phyloP scores from a whole-genome alignment of 2,113 vertebrate species.

The Microcebus murinus region DNA sequence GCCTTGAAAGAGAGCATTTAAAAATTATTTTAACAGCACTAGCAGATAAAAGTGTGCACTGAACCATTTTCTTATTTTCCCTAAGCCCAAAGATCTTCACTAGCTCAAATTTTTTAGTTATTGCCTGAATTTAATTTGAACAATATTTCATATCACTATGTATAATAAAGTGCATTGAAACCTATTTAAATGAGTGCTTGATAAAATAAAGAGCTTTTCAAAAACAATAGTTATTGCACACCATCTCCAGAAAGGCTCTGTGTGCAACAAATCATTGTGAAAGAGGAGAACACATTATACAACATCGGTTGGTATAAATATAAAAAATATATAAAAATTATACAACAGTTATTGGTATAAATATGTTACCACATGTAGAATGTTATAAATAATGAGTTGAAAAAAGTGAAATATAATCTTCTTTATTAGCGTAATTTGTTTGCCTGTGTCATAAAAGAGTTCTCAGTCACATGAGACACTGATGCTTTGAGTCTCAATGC shows the following conservation, averaged over 20 bases:
- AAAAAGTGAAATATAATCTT: not conserved
- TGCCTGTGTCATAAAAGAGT: not conserved
- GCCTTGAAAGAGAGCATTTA: not conserved
- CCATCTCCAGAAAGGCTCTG: not conserved
- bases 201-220: conserved; percentile 34
- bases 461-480: not conserved
- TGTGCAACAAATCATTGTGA: not conserved
- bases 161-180: not conserved
- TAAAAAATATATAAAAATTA: too few species aligned
- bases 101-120: not conserved
- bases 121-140: conserved; percentile 60
- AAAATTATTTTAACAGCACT: not conserved
- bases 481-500: not conserved
- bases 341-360: not conserved
- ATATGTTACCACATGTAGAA: not conserved
- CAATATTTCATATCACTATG: not conserved
- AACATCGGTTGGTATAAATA: not conserved
- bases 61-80: not conserved
- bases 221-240: not conserved
- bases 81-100: not conserved
- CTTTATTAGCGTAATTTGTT: not conserved
- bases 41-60: not conserved
- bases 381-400: not conserved
- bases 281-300: not conserved
- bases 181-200: not conserved